These are phyloP conservation scores for Danionella cerebrum DNA, from an alignment of 2,113 vertebrate species.

Conservation along the genomic window DNA sequence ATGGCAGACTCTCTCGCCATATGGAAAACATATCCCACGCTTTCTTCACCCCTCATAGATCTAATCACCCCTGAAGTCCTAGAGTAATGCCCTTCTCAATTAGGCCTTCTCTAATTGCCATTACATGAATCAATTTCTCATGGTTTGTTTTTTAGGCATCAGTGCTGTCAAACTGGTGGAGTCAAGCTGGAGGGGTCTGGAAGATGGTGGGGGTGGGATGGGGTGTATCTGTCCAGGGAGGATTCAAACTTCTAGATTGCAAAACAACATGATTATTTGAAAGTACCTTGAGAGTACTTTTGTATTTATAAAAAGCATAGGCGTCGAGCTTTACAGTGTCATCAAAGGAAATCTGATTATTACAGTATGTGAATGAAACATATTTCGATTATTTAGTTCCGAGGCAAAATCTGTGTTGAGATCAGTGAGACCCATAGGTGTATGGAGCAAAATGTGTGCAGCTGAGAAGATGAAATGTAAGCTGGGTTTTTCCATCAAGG, in stretches of 20 bases:
- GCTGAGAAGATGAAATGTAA: too few relatives aligned
- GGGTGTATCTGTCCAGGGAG: background rate
- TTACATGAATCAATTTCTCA: constrained; percentile 53
- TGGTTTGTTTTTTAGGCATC: constrained; percentile 44
- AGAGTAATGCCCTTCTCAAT: constrained; percentile 57
- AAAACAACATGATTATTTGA: constrained; percentile 15
- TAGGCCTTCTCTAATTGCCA: constrained; percentile 62
- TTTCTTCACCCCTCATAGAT: constrained; percentile 50
- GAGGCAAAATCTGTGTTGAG: too few relatives aligned
- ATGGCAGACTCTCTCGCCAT: constrained; percentile 61
- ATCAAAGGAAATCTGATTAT: too few relatives aligned
- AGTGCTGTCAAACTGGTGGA: constrained; percentile 34
- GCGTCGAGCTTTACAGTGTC: too few relatives aligned
- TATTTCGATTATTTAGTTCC: too few relatives aligned
- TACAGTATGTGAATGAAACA: too few relatives aligned
- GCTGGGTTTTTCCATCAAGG: too few relatives aligned
- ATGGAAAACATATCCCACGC: constrained; percentile 56
- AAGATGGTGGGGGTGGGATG: background rate
- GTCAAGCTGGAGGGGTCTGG: too few relatives aligned
- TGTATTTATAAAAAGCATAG: too few relatives aligned
- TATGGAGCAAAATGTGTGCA: too few relatives aligned
- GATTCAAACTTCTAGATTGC: background rate
- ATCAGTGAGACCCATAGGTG: too few relatives aligned
- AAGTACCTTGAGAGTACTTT: too few relatives aligned
- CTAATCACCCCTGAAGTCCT: constrained; percentile 60